Conservation (phyloP, 1,140 invertebrate species). For the Nebria ingens region DNA sequence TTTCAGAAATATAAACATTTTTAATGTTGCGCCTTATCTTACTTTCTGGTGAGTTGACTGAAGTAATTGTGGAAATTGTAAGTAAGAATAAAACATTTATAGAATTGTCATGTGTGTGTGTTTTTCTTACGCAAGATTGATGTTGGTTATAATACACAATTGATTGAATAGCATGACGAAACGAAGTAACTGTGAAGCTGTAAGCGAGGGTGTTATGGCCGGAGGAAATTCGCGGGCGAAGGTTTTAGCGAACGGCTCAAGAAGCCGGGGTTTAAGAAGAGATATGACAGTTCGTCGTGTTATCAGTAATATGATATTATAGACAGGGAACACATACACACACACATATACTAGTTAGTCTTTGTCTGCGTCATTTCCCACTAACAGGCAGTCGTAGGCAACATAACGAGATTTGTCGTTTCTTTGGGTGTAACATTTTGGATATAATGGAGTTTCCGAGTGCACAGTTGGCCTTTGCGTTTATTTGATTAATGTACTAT, state of each 20-base stretch:
- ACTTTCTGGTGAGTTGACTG: too few relatives aligned
- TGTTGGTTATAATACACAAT: too few relatives aligned
- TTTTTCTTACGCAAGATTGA: too few relatives aligned
- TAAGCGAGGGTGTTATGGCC: too few relatives aligned
- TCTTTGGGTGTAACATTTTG: conserved; percentile 1
- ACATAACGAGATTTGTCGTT: conserved; percentile 1
- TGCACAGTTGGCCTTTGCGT: conserved; percentile 7
- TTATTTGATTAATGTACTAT: conserved; percentile 1
- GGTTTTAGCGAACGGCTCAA: neutral
- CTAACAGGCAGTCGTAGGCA: conserved; percentile 1
- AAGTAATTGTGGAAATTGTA: too few relatives aligned
- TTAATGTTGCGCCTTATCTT: too few relatives aligned
- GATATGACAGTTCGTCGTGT: neutral
- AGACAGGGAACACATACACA: neutral
- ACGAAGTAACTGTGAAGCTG: too few relatives aligned
- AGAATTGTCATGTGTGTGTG: too few relatives aligned
- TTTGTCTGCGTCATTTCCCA: conserved; percentile 3
- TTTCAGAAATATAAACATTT: too few relatives aligned
- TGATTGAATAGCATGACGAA: too few relatives aligned
- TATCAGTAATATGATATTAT: conserved; percentile 9
- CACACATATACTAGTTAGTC: too few relatives aligned
- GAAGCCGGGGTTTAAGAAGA: neutral
- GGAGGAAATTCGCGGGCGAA: neutral
- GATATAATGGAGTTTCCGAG: conserved; percentile 8
- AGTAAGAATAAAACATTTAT: too few relatives aligned